Evolutionary conservation across 2,113 vertebrate species (phyloP).

Genomic region (Dipodomys stephensi): DNA sequence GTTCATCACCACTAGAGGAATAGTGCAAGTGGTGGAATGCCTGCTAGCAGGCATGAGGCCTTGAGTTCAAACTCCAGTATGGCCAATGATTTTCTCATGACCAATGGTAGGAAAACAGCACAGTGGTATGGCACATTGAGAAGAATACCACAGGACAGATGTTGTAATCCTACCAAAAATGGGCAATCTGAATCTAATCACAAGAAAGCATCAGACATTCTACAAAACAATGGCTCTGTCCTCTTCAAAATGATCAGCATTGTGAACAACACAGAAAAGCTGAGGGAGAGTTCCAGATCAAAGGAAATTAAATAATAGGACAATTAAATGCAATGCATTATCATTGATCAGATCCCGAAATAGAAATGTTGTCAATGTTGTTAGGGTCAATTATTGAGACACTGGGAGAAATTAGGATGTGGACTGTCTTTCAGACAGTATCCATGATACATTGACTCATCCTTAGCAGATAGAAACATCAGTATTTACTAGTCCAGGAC

Average conservation of each 20-base stretch:
- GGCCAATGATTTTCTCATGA: not conserved
- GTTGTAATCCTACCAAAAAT: not conserved
- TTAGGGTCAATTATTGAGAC: constrained; percentile 23
- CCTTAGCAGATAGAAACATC: not conserved
- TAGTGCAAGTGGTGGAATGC: not conserved
- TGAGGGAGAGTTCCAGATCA: not conserved
- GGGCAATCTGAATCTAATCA: not conserved
- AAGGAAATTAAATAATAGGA: not conserved
- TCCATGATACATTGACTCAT: not conserved
- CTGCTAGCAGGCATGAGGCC: too few relatives aligned
- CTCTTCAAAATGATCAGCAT: not conserved
- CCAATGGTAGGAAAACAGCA: not conserved
- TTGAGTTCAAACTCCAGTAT: too few relatives aligned
- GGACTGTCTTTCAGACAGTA: not conserved
- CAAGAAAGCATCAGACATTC: not conserved
- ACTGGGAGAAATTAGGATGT: not conserved
- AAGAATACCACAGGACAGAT: not conserved
- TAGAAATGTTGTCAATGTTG: not conserved
- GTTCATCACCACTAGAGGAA: too few relatives aligned
- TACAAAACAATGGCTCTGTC: not conserved
- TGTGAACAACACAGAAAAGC: not conserved
- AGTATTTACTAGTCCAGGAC: not conserved
- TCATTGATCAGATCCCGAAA: not conserved
- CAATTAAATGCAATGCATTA: not conserved
- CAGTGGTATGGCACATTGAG: not conserved